These are phyloP conservation scores for Enteromius radiatus DNA, from an alignment of 2,797 vertebrate genomes.

Conservation along the genomic window DNA sequence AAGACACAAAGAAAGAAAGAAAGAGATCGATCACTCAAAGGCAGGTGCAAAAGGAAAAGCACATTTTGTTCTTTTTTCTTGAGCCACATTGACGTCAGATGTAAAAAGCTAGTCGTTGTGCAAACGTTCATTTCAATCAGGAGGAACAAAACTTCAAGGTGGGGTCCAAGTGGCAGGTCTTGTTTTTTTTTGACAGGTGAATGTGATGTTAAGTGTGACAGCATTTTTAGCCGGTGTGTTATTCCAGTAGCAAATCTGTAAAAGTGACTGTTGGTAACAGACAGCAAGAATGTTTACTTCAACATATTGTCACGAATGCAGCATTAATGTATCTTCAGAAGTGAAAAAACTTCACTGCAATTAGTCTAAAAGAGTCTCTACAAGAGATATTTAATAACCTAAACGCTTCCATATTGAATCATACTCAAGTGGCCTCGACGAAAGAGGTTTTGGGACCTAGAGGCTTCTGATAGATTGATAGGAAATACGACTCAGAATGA, in stretches of 20 bases:
- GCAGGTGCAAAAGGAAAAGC: background rate
- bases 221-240: background rate
- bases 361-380: slow-evolving; percentile 2
- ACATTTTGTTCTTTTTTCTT: slow-evolving; percentile 36
- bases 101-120: slow-evolving; percentile 42
- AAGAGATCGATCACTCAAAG: background rate
- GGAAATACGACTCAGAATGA: slow-evolving; percentile 20
- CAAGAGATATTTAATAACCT: slow-evolving; percentile 20
- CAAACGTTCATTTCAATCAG: slow-evolving; percentile 42
- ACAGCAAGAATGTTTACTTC: background rate
- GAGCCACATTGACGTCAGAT: slow-evolving; percentile 40
- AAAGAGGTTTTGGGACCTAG: slow-evolving; percentile 36
- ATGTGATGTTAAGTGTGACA: slow-evolving; percentile 18
- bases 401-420: slow-evolving; percentile 27
- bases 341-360: background rate
- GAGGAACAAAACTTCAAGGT: slow-evolving; percentile 33
- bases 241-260: slow-evolving; percentile 24
- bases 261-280: background rate
- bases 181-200: slow-evolving; percentile 46
- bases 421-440: background rate
- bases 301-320: background rate
- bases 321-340: background rate
- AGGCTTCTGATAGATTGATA: slow-evolving; percentile 41
- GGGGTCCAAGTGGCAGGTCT: slow-evolving; percentile 31
- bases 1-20: too few species aligned